These are phyloP conservation scores for Xanthia icteritia DNA, from an alignment of 2,888 invertebrate species.

Conservation along the genomic window DNA sequence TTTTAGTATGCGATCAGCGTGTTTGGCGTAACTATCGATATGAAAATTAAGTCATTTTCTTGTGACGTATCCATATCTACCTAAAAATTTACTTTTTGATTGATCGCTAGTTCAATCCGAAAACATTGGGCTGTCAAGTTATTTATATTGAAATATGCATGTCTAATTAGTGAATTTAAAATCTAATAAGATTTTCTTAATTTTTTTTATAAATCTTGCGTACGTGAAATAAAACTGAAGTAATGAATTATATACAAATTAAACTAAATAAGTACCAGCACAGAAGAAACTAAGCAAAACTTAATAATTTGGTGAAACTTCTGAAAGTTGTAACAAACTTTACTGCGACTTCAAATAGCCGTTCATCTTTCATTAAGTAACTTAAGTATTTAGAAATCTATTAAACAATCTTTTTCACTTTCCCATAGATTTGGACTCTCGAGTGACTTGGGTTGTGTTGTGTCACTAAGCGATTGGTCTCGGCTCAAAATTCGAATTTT, in stretches of 20 bases:
- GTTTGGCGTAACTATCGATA: not conserved
- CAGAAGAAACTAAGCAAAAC: not conserved
- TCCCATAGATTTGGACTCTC: constrained; percentile 78
- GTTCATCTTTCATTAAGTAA: constrained; percentile 46
- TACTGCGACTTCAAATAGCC: constrained; percentile 13
- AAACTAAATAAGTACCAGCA: constrained; percentile 1
- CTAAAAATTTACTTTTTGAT: not conserved
- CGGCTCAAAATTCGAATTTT: constrained; percentile 71
- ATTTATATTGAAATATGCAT: not conserved
- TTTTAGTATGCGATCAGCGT: not conserved
- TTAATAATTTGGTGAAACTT: not conserved
- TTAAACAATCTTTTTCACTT: constrained; percentile 76
- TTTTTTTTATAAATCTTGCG: no score
- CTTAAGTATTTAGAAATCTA: constrained; percentile 63
- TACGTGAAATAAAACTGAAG: not conserved
- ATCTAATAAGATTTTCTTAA: not conserved
- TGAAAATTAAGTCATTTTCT: not conserved
- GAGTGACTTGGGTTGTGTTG: constrained; percentile 78
- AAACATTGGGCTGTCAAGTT: not conserved
- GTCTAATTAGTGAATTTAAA: not conserved
- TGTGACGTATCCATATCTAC: not conserved
- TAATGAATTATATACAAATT: not conserved
- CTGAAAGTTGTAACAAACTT: constrained; percentile 10
- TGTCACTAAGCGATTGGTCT: constrained; percentile 83
- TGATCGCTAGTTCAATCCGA: no score